Evolutionary conservation across 2,797 vertebrate genomes (phyloP), one percentile per base, ranked within the genome.

Genomic region (Oceanodroma leucorhoa): DNA sequence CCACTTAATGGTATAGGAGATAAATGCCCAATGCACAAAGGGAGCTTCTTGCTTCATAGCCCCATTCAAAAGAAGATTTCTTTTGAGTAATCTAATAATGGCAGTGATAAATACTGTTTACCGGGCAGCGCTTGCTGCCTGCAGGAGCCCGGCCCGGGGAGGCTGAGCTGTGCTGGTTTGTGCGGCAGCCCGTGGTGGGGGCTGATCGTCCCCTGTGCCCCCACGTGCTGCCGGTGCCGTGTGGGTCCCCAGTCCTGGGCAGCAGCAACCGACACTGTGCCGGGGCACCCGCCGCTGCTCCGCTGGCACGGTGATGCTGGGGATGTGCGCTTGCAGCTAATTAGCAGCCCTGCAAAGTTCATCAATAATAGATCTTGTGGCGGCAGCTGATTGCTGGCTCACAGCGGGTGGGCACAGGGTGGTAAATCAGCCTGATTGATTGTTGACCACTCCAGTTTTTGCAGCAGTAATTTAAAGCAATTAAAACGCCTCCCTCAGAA

Each of bases 281-380:
- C 0, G 1, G 43, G 80, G 53, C 29, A 55, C 30, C 30, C 1
- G 3, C 32, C 0, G 10, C 48, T 2, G n/a, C 3, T 38, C 51
- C 8, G 23, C 57, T 45, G 9, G 72, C 79, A 36, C 92, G 60
- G 84, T 22, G 18, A 71, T 20, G 94, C 96, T 64, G 95, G 96
- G 48, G 55, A 65, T 1, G 4, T 5, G 85, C 60, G 51, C 98
- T 97, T 66, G 72, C 91, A 97, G 98, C 98, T 98, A 98, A 99
- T 99, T 98, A 99, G 98, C 96, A 53, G 96, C 85, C 98, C 97
- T 11, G 16, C 97, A 97, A 98, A 98, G 98, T 97, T 98, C 98
- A 98, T 99, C 98, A 98, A 99, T 98, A 98, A 98, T 94, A 93
- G 98, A 98, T 98, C 98, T 97, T 90, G 98, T 83, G 95, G 98